Conservation (phyloP, 2,888 invertebrate species). For the Mycalesis mineus region DNA sequence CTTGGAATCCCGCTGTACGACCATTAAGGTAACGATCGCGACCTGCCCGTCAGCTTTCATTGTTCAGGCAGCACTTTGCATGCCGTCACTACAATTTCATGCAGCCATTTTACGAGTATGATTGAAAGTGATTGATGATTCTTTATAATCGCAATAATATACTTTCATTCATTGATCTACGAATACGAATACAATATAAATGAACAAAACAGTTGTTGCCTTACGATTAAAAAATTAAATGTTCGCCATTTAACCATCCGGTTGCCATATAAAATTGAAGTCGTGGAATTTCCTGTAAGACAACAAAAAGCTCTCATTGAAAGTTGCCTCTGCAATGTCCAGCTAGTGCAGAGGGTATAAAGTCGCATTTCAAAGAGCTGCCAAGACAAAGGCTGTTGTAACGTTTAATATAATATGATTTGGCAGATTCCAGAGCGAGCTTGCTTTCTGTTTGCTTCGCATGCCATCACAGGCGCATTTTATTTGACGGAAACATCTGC, state of each 20-base stretch:
- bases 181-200: not conserved
- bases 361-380: constrained; percentile 44
- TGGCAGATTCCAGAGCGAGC: constrained; percentile 48
- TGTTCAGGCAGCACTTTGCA: constrained; percentile 59
- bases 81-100: constrained; percentile 47
- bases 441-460: constrained; percentile 47
- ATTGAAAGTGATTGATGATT: constrained; percentile 44
- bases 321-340: constrained; percentile 33
- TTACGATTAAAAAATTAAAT: constrained; percentile 10
- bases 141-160: constrained; percentile 26
- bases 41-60: constrained; percentile 62
- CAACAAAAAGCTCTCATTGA: constrained; percentile 48
- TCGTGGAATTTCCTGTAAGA: constrained; percentile 61
- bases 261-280: constrained; percentile 58
- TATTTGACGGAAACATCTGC: constrained; percentile 39
- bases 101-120: constrained; percentile 44
- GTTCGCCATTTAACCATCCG: constrained; percentile 40
- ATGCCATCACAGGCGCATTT: constrained; percentile 52
- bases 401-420: constrained; percentile 45
- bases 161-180: constrained; percentile 7
- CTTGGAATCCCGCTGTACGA: constrained; percentile 50
- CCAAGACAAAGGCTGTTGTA: constrained; percentile 41
- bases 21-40: constrained; percentile 54
- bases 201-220: not conserved
- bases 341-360: constrained; percentile 42